phyloP scores from a whole-genome alignment of 1,140 invertebrate genomes.

The Matsumurasca onukii region DNA sequence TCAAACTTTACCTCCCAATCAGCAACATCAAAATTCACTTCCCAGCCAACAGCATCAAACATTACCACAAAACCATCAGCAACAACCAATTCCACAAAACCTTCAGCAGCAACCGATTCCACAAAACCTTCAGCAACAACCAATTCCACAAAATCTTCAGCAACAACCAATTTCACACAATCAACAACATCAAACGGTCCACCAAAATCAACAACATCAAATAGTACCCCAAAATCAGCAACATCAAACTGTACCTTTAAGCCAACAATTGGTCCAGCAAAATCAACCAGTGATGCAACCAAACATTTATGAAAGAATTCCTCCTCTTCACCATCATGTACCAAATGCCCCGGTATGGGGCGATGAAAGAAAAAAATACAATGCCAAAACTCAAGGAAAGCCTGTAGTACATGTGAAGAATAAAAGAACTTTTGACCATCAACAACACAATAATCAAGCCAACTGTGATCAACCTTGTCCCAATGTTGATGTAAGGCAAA shows the following conservation, averaged over 20 bases:
- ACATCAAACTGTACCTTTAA: constrained; percentile 25
- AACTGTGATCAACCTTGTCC: constrained; percentile 49
- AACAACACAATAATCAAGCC: constrained; percentile 41
- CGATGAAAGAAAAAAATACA: constrained; percentile 63
- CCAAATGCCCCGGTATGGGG: constrained; percentile 60
- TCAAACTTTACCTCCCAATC: too few relatives aligned
- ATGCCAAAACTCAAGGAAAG: constrained; percentile 50
- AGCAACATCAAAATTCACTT: too few relatives aligned
- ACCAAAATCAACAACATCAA: background rate
- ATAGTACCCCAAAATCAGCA: constrained; percentile 2
- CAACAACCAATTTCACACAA: constrained; percentile 4
- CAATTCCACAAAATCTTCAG: too few relatives aligned
- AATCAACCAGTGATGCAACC: constrained; percentile 38
- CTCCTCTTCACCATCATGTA: constrained; percentile 68
- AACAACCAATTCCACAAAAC: too few relatives aligned
- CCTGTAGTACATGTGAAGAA: constrained; percentile 55
- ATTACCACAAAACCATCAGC: too few relatives aligned
- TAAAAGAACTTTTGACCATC: constrained; percentile 48
- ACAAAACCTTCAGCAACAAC: too few relatives aligned
- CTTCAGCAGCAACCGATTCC: too few relatives aligned
- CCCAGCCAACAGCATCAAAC: too few relatives aligned
- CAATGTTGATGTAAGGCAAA: constrained; percentile 53
- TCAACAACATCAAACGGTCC: background rate
- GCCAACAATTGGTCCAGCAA: constrained; percentile 42
- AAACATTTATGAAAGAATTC: constrained; percentile 63